These are phyloP conservation scores for Pachyseris speciosa DNA, from an alignment of 64 coral and sea anemone genomes.

Conservation along the genomic window DNA sequence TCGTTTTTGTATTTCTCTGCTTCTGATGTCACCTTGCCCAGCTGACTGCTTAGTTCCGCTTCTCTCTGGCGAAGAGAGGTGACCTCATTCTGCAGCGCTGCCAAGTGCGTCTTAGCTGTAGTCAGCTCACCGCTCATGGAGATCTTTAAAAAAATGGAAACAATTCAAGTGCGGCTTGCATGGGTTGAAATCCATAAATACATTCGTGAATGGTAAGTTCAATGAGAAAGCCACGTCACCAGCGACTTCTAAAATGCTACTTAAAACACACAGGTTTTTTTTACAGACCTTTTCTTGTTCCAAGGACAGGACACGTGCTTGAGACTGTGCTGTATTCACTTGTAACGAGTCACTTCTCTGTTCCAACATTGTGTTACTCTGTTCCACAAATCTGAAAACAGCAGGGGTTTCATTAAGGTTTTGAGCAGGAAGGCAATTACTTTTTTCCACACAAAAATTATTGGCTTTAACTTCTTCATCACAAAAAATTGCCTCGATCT, in stretches of 20 bases:
- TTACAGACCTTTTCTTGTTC: conserved; percentile 90
- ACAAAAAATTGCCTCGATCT: no score
- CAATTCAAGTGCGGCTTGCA: neutral
- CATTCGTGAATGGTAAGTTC: neutral
- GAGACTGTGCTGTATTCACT: conserved; percentile 87
- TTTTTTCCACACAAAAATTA: no score
- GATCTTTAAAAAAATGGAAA: conserved; percentile 43
- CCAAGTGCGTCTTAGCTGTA: conserved; percentile 82
- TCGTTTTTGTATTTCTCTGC: conserved; percentile 83
- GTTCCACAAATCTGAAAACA: conserved; percentile 77
- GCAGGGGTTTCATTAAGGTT: neutral
- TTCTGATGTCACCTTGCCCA: conserved; percentile 69
- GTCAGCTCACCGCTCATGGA: conserved; percentile 76
- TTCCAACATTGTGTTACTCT: conserved; percentile 98
- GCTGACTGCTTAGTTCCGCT: conserved; percentile 72
- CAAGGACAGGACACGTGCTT: conserved; percentile 79
- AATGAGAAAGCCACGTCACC: neutral
- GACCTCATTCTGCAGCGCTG: conserved; percentile 74
- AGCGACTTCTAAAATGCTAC: neutral
- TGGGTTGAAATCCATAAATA: no score
- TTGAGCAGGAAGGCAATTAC: no score
- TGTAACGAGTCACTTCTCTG: conserved; percentile 95
- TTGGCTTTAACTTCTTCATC: no score
- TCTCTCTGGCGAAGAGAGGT: conserved; percentile 82
- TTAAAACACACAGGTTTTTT: neutral